Conservation (phyloP, 2,113 vertebrate genomes). For the Pelusios castaneus region DNA sequence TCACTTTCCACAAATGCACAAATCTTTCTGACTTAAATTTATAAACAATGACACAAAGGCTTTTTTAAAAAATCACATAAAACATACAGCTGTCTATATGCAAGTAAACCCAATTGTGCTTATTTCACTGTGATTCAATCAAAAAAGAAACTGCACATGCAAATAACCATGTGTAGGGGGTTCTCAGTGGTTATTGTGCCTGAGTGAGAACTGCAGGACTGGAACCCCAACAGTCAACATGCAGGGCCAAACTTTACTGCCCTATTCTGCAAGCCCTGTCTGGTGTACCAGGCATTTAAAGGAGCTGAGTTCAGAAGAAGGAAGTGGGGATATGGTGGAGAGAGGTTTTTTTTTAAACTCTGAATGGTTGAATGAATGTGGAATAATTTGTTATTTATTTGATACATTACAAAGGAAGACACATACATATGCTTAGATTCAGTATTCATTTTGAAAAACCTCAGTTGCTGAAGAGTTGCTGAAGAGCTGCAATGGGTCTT, state of each 20-base stretch:
- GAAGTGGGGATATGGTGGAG: background rate
- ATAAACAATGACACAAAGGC: background rate
- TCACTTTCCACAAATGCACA: background rate
- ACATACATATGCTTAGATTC: background rate
- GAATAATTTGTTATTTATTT: constrained; percentile 36
- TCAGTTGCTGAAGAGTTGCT: background rate
- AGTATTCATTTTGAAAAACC: background rate
- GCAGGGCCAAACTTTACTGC: fast-evolving
- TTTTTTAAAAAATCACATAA: background rate
- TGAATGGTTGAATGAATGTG: background rate
- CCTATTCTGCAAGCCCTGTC: background rate
- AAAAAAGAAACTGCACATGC: background rate
- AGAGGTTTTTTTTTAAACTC: background rate
- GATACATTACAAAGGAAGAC: fast-evolving
- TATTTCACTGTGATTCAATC: background rate
- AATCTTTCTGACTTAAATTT: background rate
- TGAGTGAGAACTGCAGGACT: background rate
- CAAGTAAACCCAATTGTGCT: background rate
- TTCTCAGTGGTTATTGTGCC: background rate
- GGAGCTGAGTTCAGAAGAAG: background rate
- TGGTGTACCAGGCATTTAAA: background rate
- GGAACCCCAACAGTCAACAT: fast-evolving
- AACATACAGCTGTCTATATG: background rate
- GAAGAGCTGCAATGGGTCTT: fast-evolving
- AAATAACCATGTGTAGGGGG: background rate